phyloP scores from a whole-genome alignment of 2,113 vertebrate species.

The Spheniscus mendiculus region DNA sequence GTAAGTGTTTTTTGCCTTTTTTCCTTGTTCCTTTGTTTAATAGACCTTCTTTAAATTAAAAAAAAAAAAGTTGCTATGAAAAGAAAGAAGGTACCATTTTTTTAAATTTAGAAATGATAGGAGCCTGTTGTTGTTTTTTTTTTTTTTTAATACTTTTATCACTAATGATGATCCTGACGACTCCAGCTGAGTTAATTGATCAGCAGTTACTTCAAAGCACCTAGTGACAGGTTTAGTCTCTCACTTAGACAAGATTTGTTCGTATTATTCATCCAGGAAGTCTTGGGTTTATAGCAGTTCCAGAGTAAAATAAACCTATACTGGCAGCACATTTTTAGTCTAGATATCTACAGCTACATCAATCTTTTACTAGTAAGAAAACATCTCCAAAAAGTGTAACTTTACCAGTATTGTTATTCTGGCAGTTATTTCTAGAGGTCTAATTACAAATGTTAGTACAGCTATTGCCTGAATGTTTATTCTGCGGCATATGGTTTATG shows the following conservation, averaged over 20 bases:
- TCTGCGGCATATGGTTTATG: background rate
- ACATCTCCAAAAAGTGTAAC: background rate
- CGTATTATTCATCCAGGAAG: background rate
- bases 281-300: background rate
- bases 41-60: background rate
- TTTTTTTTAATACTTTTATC: background rate
- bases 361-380: background rate
- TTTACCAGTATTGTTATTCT: background rate
- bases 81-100: rapidly evolving
- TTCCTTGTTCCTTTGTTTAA: background rate
- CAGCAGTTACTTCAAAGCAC: background rate
- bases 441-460: background rate
- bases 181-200: background rate
- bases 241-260: background rate
- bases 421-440: background rate
- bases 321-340: background rate
- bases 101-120: background rate
- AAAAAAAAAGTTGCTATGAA: background rate
- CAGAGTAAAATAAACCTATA: background rate
- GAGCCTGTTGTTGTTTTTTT: background rate
- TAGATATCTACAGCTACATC: rapidly evolving
- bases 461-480: background rate
- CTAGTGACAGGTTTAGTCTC: background rate
- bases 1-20: background rate
- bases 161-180: background rate